phyloP scores from a whole-genome alignment of 2,888 invertebrate species.

The Diarsia dahlii region DNA sequence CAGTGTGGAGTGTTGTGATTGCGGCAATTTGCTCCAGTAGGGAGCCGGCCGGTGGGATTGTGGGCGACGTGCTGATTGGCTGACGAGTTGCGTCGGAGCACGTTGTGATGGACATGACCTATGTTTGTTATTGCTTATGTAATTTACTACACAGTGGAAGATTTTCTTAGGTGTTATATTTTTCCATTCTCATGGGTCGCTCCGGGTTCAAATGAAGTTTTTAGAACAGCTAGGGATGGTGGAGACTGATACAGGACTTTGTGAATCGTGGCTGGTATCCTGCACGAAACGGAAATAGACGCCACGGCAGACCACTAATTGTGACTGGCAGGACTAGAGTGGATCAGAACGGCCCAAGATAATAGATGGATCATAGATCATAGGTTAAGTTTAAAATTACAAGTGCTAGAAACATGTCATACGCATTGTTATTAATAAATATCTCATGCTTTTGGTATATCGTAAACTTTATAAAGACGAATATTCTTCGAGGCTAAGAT shows the following conservation, averaged over 20 bases:
- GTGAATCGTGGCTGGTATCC: too few species aligned
- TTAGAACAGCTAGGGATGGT: too few species aligned
- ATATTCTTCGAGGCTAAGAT: conserved; percentile 12
- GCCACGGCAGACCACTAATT: too few species aligned
- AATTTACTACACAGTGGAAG: not conserved
- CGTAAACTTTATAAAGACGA: not conserved
- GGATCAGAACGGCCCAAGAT: too few species aligned
- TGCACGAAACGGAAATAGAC: too few species aligned
- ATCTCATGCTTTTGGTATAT: not conserved
- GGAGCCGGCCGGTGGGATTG: conserved; percentile 15
- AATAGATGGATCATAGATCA: too few species aligned
- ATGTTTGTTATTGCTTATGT: not conserved
- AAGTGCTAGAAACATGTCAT: not conserved
- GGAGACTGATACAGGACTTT: too few species aligned
- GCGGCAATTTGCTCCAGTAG: conserved; percentile 40
- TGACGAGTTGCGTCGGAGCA: conserved; percentile 3
- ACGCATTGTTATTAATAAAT: not conserved
- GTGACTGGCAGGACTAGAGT: too few species aligned
- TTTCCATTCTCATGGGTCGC: not conserved
- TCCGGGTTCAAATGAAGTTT: not conserved
- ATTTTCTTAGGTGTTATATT: not conserved
- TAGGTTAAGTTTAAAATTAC: too few species aligned
- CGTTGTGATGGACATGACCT: conserved; percentile 13
- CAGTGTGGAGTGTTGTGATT: conserved; percentile 57
- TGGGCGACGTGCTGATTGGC: conserved; percentile 38